A percentile compares a stretch with the other conserved stretches of the same genome.
phyloP scores from a whole-genome alignment of 2,888 invertebrate genomes.

The Drosophila eohydei region DNA sequence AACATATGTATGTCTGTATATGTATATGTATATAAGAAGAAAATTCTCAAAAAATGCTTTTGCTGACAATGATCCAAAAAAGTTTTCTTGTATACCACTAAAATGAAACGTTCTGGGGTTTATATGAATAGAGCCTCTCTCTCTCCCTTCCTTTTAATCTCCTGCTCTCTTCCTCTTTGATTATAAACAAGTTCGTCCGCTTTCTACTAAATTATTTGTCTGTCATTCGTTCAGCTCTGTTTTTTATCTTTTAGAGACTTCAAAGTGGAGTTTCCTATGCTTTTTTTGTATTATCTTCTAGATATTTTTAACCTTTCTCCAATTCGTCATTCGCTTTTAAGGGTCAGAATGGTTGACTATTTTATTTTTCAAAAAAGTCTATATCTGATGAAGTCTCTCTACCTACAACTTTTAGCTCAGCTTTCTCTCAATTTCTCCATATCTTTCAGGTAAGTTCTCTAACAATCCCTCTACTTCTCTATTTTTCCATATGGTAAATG shows the following conservation, averaged over 20 bases:
- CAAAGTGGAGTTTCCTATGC: too few species aligned
- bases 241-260: too few species aligned
- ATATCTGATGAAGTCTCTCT: too few species aligned
- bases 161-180: not conserved
- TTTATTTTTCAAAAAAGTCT: too few species aligned
- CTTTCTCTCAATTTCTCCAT: too few species aligned
- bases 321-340: too few species aligned
- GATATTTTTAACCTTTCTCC: too few species aligned
- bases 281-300: too few species aligned
- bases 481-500: not conserved
- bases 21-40: conserved; percentile 22
- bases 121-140: not conserved
- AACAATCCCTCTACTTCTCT: not conserved
- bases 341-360: too few species aligned
- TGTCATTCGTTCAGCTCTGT: too few species aligned
- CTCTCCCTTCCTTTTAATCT: not conserved
- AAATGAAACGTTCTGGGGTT: conserved; percentile 28
- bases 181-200: not conserved
- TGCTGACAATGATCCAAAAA: conserved; percentile 67
- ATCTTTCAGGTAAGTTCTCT: too few species aligned
- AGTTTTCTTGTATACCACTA: conserved; percentile 33
- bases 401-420: too few species aligned
- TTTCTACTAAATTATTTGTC: not conserved
- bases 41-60: conserved; percentile 56
- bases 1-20: conserved; percentile 4